These are phyloP conservation scores for Allophyes oxyacanthae DNA, from an alignment of 2,888 invertebrate species.

Conservation along the genomic window DNA sequence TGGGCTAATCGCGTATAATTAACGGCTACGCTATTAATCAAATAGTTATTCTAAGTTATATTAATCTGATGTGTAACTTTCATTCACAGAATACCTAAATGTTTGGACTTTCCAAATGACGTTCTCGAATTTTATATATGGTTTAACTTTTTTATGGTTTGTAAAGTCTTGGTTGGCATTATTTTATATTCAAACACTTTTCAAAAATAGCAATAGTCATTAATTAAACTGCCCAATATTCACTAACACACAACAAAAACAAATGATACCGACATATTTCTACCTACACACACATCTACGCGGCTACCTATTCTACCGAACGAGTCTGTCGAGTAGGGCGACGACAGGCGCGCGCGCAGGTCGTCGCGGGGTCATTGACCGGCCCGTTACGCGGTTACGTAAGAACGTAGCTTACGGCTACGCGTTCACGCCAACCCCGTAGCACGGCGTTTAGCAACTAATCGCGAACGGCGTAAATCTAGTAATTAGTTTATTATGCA, in stretches of 20 bases:
- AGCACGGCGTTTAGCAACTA: constrained; percentile 60
- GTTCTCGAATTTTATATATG: too few relatives aligned
- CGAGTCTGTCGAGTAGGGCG: constrained; percentile 70
- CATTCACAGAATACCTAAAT: too few relatives aligned
- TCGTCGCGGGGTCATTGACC: constrained; percentile 81
- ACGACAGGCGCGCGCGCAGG: constrained; percentile 84
- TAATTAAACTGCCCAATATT: background rate
- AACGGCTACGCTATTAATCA: too few relatives aligned
- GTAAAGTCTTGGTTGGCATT: too few relatives aligned
- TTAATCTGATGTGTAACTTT: too few relatives aligned
- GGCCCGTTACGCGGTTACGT: constrained; percentile 87
- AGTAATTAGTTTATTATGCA: constrained; percentile 34
- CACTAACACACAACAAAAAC: background rate
- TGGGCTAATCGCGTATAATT: too few relatives aligned
- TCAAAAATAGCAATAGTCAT: background rate
- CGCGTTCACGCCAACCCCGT: constrained; percentile 67
- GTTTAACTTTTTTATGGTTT: too few relatives aligned
- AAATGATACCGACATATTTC: constrained; percentile 13
- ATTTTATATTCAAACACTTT: too few relatives aligned
- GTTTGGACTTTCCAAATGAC: too few relatives aligned
- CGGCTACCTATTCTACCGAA: constrained; percentile 52
- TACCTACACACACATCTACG: constrained; percentile 53
- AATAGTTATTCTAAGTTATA: too few relatives aligned
- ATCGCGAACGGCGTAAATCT: constrained; percentile 38
- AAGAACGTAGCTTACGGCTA: constrained; percentile 86